Conservation (phyloP, 2,888 invertebrate genomes). For the Pharmacophagus antenor region DNA sequence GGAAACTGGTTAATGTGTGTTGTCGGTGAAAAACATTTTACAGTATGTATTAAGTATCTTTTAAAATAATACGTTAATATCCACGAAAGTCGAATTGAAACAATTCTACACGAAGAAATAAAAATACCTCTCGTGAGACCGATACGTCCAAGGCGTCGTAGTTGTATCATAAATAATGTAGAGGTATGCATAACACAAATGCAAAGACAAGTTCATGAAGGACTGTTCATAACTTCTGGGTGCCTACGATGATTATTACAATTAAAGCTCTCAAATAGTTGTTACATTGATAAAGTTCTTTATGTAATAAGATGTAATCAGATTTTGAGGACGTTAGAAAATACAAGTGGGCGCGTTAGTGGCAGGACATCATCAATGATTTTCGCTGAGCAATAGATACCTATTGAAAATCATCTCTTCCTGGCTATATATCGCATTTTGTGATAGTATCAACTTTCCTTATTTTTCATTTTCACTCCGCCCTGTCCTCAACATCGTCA, state of each 20-base stretch:
- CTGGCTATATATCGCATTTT: too few relatives aligned
- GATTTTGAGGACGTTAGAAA: too few relatives aligned
- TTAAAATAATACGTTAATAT: neutral
- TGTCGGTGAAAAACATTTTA: neutral
- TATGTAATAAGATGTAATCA: too few relatives aligned
- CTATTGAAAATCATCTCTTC: too few relatives aligned
- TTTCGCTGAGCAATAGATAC: too few relatives aligned
- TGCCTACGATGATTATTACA: neutral
- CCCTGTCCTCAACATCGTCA: too few relatives aligned
- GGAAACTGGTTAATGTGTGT: neutral
- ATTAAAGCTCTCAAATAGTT: neutral
- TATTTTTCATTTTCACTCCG: too few relatives aligned
- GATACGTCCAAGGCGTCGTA: neutral
- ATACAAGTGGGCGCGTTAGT: too few relatives aligned
- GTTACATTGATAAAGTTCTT: too few relatives aligned
- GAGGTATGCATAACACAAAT: neutral
- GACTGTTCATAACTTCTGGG: neutral
- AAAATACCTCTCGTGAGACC: neutral
- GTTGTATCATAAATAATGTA: conserved; percentile 1
- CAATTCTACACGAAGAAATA: conserved; percentile 1
- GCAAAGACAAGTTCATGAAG: neutral
- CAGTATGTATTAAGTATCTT: neutral
- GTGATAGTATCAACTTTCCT: too few relatives aligned
- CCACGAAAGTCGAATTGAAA: neutral
- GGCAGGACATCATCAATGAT: too few relatives aligned